phyloP scores from a whole-genome alignment of 1,140 invertebrate genomes.

The Drosophila ironensis region DNA sequence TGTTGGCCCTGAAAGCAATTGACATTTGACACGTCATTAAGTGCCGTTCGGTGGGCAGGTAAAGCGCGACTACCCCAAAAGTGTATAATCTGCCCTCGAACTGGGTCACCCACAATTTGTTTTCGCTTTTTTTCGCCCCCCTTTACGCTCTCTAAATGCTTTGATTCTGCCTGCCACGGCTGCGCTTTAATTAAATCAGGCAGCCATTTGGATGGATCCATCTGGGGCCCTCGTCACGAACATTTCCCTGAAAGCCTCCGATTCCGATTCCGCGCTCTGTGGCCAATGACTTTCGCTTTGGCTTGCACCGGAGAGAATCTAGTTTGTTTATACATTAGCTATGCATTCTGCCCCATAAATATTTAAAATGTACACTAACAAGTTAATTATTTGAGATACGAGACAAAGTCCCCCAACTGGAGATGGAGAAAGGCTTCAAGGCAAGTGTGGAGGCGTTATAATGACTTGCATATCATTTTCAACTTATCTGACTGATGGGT shows the following conservation, averaged over 20 bases:
- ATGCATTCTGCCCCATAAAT: conserved; percentile 6
- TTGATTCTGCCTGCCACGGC: conserved; percentile 48
- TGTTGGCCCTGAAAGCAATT: conserved; percentile 51
- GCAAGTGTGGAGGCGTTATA: not conserved
- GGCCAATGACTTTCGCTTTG: conserved; percentile 59
- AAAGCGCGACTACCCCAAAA: conserved; percentile 15
- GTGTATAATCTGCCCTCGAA: conserved; percentile 32
- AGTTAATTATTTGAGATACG: conserved; percentile 1
- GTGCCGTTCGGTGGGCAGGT: conserved; percentile 32
- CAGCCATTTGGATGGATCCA: conserved; percentile 26
- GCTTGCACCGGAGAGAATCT: conserved; percentile 12
- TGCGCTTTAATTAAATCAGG: conserved; percentile 57
- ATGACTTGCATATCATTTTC: not conserved
- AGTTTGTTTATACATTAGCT: conserved; percentile 32
- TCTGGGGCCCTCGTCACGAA: not conserved
- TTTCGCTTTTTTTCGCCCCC: conserved; percentile 6
- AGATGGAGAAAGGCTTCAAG: not conserved
- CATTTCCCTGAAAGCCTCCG: conserved; percentile 8
- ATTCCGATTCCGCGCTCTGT: conserved; percentile 33
- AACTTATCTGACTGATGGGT: not conserved
- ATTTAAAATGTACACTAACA: not conserved
- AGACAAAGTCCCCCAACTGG: not conserved
- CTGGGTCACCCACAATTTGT: conserved; percentile 43
- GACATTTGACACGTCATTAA: conserved; percentile 57
- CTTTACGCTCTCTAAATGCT: conserved; percentile 30